Base-by-base conservation (phyloP, 2,888 invertebrate species). In the Leucophora obtusa region DNA sequence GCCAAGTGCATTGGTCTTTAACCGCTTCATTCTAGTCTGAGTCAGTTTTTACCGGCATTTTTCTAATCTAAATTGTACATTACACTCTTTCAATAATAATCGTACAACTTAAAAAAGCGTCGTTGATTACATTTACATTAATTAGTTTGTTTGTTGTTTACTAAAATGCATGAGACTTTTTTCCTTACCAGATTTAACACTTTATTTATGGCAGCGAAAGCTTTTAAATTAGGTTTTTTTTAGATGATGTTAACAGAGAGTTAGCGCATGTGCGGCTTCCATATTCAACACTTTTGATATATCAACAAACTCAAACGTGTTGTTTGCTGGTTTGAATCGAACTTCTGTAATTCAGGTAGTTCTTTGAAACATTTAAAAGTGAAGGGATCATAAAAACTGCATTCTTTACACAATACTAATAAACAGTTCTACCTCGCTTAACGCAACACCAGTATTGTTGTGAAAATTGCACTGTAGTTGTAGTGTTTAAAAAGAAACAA, bases 11-110 rank as follows among this genome's bases (percentile, higher is more conserved):
- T 50, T 3, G 81, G 73, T 65, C 69, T 73, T 77, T 51, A 81
- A 81, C 81, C 60, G 77, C 69, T 70, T 81, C 47, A 56, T 73
- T 77, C 77, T 81, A 70, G 81, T 73, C 54, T 56, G 50, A 73
- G 68, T 73, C 70, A 73, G 81, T 81, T 81, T 56, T 65, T 56
- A 81, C 81, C 73, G 70, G 81, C 73, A 69, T 63, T 70, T 77
- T 53, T 65, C 72, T 78, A 54, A 72, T 62, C 66, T 72, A 78
- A 72, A 14, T 71, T 75, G 75, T 77, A 76, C 69, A 69, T 76
- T 76, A 73, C 43, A 69, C 80, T 72, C 71, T 75, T 66, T 66
- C 68, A 62, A 43, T 51, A 62, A 63, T 11, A 38, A 3, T 28
- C 28, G 1, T 28, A 28, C 28, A 28, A 28, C 28, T 28, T 28